A percentile compares a stretch with the other conserved stretches of the same genome.
Evolutionary conservation across 2,113 vertebrate species (phyloP).

Genomic region (Prunella fulvescens): DNA sequence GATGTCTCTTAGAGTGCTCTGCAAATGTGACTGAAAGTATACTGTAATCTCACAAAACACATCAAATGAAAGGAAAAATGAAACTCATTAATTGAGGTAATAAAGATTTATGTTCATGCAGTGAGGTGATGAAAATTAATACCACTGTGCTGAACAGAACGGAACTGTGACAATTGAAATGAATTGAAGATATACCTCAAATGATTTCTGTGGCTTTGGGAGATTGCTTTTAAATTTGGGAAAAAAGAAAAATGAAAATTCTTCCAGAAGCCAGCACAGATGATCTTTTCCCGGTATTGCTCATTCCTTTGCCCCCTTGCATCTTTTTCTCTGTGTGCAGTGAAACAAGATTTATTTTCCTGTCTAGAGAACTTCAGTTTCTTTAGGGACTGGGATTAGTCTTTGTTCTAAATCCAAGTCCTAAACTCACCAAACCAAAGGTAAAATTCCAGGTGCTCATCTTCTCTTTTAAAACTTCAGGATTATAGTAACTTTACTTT

Average conservation of each 20-base stretch:
- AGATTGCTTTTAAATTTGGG: not conserved
- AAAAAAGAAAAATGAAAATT: not conserved
- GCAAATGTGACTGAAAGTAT: not conserved
- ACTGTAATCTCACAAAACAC: not conserved
- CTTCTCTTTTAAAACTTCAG: not conserved
- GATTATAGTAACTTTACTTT: not conserved
- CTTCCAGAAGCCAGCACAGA: not conserved
- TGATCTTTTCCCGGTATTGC: not conserved
- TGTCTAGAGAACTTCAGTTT: not conserved
- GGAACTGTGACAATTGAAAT: not conserved
- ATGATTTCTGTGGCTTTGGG: not conserved
- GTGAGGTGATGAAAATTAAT: conserved; percentile 33
- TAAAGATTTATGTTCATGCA: conserved; percentile 32
- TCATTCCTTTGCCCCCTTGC: not conserved
- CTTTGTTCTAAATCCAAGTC: not conserved
- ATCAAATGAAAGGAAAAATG: not conserved
- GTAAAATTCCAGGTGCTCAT: not conserved
- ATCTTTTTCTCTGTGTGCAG: not conserved
- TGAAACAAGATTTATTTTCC: not conserved
- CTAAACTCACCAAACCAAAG: not conserved
- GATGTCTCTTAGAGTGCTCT: not conserved
- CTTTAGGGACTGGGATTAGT: not conserved
- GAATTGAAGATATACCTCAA: not conserved
- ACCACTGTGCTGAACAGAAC: not conserved
- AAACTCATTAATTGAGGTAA: conserved; percentile 24